phyloP scores from a whole-genome alignment of 2,888 invertebrate species.

The Pseudococcus jackbeardsleyi region DNA sequence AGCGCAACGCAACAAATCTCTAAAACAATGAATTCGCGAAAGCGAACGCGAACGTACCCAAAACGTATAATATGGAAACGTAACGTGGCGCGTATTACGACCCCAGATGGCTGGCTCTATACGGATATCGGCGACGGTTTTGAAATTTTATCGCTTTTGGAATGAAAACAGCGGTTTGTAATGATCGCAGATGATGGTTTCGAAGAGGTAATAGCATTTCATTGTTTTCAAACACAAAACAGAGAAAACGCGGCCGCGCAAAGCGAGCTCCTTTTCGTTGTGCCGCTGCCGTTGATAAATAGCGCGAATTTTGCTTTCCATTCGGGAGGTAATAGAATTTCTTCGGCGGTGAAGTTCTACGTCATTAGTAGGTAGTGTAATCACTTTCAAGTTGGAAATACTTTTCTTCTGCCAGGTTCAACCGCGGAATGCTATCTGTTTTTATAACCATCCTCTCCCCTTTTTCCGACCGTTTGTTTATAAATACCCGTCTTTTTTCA shows the following conservation, averaged over 20 bases:
- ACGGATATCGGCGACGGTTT: conserved; percentile 29
- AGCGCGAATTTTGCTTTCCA: conserved; percentile 21
- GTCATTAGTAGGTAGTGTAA: conserved; percentile 6
- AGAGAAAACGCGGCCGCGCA: neutral
- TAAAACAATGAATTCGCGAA: neutral
- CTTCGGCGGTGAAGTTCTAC: neutral
- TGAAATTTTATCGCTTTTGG: conserved; percentile 32
- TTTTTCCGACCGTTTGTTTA: neutral
- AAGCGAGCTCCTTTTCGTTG: neutral
- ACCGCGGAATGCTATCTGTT: neutral
- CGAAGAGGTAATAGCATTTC: conserved; percentile 37
- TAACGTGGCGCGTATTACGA: neutral
- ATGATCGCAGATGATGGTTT: conserved; percentile 33
- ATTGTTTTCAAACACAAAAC: conserved; percentile 30
- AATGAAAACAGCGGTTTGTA: conserved; percentile 33
- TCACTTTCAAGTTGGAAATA: conserved; percentile 12
- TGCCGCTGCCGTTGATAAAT: conserved; percentile 13
- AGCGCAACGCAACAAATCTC: neutral
- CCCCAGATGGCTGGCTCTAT: neutral
- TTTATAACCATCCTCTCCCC: neutral
- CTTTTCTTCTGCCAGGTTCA: conserved; percentile 17
- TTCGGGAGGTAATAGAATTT: conserved; percentile 21
- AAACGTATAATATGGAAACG: neutral
- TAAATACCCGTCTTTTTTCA: neutral
- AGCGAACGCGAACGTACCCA: no score